These are phyloP conservation scores for Holotrichia oblita DNA, from an alignment of 1,140 invertebrate genomes.

Conservation along the genomic window DNA sequence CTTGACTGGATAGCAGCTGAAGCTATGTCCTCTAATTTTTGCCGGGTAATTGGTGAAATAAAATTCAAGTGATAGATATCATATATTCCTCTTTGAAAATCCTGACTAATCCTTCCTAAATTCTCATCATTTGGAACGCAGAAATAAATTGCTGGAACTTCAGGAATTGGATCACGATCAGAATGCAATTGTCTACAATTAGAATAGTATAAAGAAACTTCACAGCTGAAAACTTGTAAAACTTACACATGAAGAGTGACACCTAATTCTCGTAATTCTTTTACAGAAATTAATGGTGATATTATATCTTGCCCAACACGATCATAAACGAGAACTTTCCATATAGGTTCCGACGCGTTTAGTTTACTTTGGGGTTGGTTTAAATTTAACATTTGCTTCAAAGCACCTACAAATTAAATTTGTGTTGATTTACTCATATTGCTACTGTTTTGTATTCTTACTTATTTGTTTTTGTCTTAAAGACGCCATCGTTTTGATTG, in stretches of 20 bases:
- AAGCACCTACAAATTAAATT: constrained; percentile 71
- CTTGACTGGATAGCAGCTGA: constrained; percentile 88
- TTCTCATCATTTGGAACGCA: constrained; percentile 98
- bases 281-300: constrained; percentile 93
- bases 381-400: constrained; percentile 94
- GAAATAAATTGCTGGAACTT: constrained; percentile 99
- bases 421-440: constrained; percentile 44
- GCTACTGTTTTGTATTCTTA: constrained; percentile 63
- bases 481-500: constrained; percentile 66
- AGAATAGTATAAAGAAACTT: neutral
- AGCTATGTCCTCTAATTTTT: constrained; percentile 96
- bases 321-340: constrained; percentile 98
- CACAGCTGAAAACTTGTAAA: neutral
- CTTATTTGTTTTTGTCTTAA: constrained; percentile 79
- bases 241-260: constrained; percentile 97
- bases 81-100: constrained; percentile 91
- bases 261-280: constrained; percentile 95
- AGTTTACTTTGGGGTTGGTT: constrained; percentile 83
- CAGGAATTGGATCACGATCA: constrained; percentile 94
- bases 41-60: constrained; percentile 93
- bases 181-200: constrained; percentile 85
- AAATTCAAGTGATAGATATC: constrained; percentile 98
- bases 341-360: constrained; percentile 83
- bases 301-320: constrained; percentile 97
- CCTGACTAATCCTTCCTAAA: constrained; percentile 91